Evolutionary conservation across 2,113 vertebrate species (phyloP), one percentile per base, ranked within the genome.

Genomic region (Pseudopodoces humilis): DNA sequence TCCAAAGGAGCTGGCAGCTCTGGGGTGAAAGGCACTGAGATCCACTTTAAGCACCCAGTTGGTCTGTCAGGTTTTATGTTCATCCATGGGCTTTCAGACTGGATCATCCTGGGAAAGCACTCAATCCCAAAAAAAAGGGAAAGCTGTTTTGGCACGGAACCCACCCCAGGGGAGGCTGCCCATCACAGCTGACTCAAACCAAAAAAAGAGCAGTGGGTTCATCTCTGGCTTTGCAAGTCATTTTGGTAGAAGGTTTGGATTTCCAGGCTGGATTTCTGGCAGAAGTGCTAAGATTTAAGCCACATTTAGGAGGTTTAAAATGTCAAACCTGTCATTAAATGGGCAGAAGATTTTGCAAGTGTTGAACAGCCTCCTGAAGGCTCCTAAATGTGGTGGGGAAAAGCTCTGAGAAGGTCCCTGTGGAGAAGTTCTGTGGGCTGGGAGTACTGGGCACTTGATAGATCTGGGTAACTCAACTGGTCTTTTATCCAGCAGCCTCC

Each of bases 11-110:
- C 2, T 4, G 20, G 59, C 60, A 30, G 69, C 52, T 59, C 28
- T 11, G 10, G 64, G 53, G 27, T 8, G 70, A 16, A 27, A 35
- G n/a, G 55, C 70, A 11, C 52, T 6, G n/a, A 47, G 11, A 46
- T 27, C 14, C 70, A 3, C 35, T 43, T 5, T 0, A 10, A 82
- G 43, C 41, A 41, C 6, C 4, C 69, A 4, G 9, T 0, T 33
- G 35, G 4, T 37, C 39, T 41, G 35, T 4, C 31, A 6, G 52
- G 65, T 23, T 92, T 68, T 13, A 6, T 3, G 6, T 8, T 23
- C 27, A 7, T 4, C 1, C 11, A 3, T 4, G 24, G 15, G 33
- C 10, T 47, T 50, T 83, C 49, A 22, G 52, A 16, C 3, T 8
- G 2, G 19, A 17, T 30, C 16, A 10, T 17, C 43, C 85, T 15